Evolutionary conservation across 2,797 vertebrate genomes (phyloP).

Genomic region (Halcyon chelicuti): DNA sequence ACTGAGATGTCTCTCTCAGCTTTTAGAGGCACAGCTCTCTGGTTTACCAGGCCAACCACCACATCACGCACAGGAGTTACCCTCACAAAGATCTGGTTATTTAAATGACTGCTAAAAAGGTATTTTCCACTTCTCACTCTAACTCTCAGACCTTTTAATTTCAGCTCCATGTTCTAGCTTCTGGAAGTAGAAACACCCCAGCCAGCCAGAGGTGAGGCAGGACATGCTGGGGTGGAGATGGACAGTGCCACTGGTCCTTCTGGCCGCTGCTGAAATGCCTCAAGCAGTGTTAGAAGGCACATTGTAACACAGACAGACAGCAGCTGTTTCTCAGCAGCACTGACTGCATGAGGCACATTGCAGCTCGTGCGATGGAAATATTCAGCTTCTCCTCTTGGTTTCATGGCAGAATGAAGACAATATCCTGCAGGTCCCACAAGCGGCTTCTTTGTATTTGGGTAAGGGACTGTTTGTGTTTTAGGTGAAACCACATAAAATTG

Average conservation of each 20-base stretch:
- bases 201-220: background rate
- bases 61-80: background rate
- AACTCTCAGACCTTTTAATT: background rate
- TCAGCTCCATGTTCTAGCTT: background rate
- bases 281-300: background rate
- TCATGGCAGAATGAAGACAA: background rate
- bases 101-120: background rate
- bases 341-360: accelerated
- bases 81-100: background rate
- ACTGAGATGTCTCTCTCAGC: background rate
- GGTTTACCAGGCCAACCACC: background rate
- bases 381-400: background rate
- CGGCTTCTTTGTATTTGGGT: background rate
- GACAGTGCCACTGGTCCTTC: background rate
- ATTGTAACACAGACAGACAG: background rate
- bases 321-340: background rate
- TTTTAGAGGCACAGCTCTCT: background rate
- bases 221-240: background rate
- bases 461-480: background rate
- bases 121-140: background rate
- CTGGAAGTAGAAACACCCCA: background rate
- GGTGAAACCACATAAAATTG: background rate
- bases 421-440: background rate
- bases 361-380: background rate
- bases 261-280: background rate